Evolutionary conservation across 2,113 vertebrate genomes (phyloP).

Genomic region (Osmerus eperlanus): DNA sequence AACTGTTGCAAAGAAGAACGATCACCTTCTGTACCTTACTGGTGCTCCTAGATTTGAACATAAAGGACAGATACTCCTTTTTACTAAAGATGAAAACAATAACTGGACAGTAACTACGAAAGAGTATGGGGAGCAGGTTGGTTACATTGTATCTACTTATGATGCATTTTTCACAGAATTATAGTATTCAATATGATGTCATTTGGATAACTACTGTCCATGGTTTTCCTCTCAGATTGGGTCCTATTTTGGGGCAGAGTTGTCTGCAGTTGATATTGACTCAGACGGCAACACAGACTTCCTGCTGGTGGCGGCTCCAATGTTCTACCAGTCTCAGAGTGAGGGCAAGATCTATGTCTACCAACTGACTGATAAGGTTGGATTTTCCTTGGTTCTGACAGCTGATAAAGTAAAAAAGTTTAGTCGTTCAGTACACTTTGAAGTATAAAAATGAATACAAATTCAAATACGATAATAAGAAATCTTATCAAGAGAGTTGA

Average conservation of each 20-base stretch:
- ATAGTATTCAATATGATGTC: not conserved
- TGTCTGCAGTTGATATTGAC: slow-evolving; percentile 75
- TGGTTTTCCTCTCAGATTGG: slow-evolving; percentile 69
- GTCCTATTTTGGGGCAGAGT: slow-evolving; percentile 81
- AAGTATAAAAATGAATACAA: not conserved
- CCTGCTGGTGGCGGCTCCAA: slow-evolving; percentile 78
- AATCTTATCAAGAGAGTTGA: not conserved
- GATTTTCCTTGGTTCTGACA: not conserved
- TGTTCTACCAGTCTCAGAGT: slow-evolving; percentile 61
- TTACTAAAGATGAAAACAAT: slow-evolving; percentile 3
- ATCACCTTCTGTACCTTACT: slow-evolving; percentile 49
- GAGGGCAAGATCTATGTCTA: slow-evolving; percentile 78
- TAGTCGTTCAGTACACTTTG: not conserved
- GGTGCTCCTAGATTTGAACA: slow-evolving; percentile 69
- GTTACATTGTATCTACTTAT: slow-evolving; percentile 10
- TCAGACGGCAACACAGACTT: slow-evolving; percentile 74
- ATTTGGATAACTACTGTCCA: not conserved
- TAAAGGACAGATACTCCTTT: slow-evolving; percentile 61
- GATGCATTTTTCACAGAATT: not conserved
- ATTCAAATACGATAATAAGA: not conserved
- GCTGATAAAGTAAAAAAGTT: not conserved
- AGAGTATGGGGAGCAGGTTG: slow-evolving; percentile 57
- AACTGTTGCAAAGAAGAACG: slow-evolving; percentile 51
- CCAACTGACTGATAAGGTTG: slow-evolving; percentile 65
- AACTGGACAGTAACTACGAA: slow-evolving; percentile 39